Percentiles rank a stretch among this genome's conserved stretches.
These are phyloP conservation scores for Pheosia tremula DNA, from an alignment of 2,888 invertebrate genomes.

Conservation along the genomic window DNA sequence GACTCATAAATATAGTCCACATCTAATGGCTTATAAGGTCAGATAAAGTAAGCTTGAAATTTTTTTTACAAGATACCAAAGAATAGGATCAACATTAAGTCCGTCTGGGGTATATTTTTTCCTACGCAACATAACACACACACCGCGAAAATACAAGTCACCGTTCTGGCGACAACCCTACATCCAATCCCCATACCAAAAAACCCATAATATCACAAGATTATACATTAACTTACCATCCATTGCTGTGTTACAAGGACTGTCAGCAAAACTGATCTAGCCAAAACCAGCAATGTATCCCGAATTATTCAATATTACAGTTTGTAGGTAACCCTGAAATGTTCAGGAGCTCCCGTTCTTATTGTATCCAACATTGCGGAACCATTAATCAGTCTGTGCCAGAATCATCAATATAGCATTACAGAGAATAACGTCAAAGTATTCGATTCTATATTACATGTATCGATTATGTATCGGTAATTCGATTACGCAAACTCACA, in stretches of 20 bases:
- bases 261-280: neutral
- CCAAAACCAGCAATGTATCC: conserved; percentile 47
- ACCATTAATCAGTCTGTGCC: conserved; percentile 83
- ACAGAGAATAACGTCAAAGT: conserved; percentile 76
- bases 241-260: conserved; percentile 31
- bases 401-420: conserved; percentile 83
- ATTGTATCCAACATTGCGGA: conserved; percentile 74
- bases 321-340: conserved; percentile 47
- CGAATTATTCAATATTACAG: conserved; percentile 8
- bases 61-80: conserved; percentile 26
- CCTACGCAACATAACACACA: conserved; percentile 53
- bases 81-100: conserved; percentile 48
- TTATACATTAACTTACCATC: conserved; percentile 17
- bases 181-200: conserved; percentile 49
- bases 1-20: neutral
- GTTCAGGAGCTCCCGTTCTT: conserved; percentile 55
- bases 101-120: conserved; percentile 55
- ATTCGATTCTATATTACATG: conserved; percentile 76
- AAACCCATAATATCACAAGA: conserved; percentile 11
- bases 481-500: conserved; percentile 73
- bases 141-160: conserved; percentile 75
- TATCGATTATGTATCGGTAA: conserved; percentile 79
- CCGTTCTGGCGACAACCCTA: conserved; percentile 80
- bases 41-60: conserved; percentile 3
- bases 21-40: neutral